These are phyloP conservation scores for Himalopsyche anomala DNA, from an alignment of 2,888 invertebrate genomes.

Conservation along the genomic window DNA sequence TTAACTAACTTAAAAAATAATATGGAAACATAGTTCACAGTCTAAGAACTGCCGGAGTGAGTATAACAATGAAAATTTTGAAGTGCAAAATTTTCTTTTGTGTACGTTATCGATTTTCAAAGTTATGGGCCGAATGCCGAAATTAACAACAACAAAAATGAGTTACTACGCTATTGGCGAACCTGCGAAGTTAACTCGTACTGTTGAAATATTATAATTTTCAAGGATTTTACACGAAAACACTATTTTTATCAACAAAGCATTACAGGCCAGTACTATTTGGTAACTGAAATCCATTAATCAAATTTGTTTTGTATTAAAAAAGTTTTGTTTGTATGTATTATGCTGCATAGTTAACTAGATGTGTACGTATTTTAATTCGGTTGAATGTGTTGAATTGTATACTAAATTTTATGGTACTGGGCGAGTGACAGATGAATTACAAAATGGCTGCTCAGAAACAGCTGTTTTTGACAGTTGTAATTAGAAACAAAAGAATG, in stretches of 20 bases:
- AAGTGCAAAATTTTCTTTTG: slow-evolving; percentile 42
- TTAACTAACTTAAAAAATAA: too few species aligned
- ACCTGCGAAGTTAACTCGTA: slow-evolving; percentile 29
- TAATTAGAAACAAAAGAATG: too few species aligned
- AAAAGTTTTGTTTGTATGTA: neutral
- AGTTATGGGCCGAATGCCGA: slow-evolving; percentile 21
- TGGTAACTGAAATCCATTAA: slow-evolving; percentile 21
- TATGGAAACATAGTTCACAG: neutral
- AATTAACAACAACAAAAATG: slow-evolving; percentile 22
- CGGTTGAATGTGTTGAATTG: too few species aligned
- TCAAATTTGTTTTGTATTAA: slow-evolving; percentile 4
- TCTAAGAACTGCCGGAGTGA: neutral
- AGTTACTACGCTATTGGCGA: slow-evolving; percentile 20
- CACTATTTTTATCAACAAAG: neutral
- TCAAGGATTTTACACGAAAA: slow-evolving; percentile 28
- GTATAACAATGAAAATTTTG: slow-evolving; percentile 17
- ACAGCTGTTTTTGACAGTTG: too few species aligned
- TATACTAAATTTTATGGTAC: too few species aligned
- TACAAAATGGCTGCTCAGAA: too few species aligned
- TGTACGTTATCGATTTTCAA: neutral
- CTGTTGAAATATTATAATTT: slow-evolving; percentile 1
- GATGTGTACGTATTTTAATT: too few species aligned
- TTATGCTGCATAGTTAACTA: too few species aligned
- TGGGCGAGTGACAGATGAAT: too few species aligned
- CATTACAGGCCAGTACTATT: neutral